Evolutionary conservation across 2,888 invertebrate species (phyloP).

Genomic region (Bedellia somnulentella): DNA sequence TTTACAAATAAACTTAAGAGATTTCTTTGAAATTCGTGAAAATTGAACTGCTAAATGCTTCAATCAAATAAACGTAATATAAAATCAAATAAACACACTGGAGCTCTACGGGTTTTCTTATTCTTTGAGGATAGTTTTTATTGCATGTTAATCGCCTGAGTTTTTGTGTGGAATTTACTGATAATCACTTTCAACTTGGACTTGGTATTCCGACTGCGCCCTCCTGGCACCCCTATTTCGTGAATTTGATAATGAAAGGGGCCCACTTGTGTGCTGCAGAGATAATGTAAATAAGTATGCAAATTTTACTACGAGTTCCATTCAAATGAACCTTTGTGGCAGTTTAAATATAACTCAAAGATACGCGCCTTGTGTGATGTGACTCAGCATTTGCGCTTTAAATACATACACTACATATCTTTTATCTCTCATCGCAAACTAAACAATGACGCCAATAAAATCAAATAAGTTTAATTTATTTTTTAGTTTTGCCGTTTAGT

Average conservation of each 20-base stretch:
- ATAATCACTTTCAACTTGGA: constrained; percentile 46
- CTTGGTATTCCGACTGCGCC: constrained; percentile 42
- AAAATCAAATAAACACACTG: too few species aligned
- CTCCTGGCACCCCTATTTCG: constrained; percentile 38
- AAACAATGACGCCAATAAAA: too few species aligned
- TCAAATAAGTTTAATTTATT: too few species aligned
- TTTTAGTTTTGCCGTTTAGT: too few species aligned
- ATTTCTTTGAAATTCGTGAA: too few species aligned
- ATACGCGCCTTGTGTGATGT: constrained; percentile 20
- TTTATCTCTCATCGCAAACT: too few species aligned
- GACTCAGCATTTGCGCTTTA: constrained; percentile 5
- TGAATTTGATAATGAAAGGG: constrained; percentile 58
- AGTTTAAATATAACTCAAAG: constrained; percentile 47
- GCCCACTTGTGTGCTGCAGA: constrained; percentile 55
- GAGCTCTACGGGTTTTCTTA: too few species aligned
- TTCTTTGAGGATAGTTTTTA: too few species aligned
- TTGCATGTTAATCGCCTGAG: constrained; percentile 32
- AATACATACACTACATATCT: too few species aligned
- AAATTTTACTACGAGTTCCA: constrained; percentile 53
- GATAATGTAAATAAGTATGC: constrained; percentile 62
- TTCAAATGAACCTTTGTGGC: constrained; percentile 54
- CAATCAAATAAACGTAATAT: too few species aligned
- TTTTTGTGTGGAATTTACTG: constrained; percentile 38
- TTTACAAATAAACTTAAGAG: too few species aligned
- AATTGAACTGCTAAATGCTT: too few species aligned